A percentile compares a stretch with the other conserved stretches of the same genome.
These are phyloP conservation scores for Brachyistius frenatus DNA, from an alignment of 2,113 vertebrate species.

Conservation along the genomic window DNA sequence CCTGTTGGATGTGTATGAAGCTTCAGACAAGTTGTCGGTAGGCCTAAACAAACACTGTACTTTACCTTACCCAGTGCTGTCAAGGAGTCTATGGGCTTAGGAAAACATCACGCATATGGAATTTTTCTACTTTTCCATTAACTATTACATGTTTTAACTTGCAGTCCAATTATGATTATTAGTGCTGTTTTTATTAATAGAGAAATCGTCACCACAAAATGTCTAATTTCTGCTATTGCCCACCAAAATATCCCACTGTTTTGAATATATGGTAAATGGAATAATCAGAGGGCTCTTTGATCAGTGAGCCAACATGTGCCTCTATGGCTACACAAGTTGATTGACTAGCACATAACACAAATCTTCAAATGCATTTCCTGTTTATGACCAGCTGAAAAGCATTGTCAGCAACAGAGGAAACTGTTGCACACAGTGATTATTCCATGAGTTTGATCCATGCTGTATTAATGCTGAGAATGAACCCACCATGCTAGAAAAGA, in stretches of 20 bases:
- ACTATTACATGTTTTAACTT: conserved; percentile 58
- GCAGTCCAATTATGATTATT: conserved; percentile 66
- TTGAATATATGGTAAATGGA: conserved; percentile 49
- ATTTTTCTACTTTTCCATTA: conserved; percentile 65
- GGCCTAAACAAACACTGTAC: conserved; percentile 70
- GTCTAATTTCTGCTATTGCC: conserved; percentile 33
- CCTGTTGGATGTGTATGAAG: conserved; percentile 72
- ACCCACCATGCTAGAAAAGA: conserved; percentile 18
- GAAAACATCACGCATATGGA: conserved; percentile 58
- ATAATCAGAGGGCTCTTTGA: conserved; percentile 61
- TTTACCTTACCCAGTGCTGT: conserved; percentile 66
- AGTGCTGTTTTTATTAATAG: conserved; percentile 42
- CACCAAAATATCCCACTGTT: conserved; percentile 61
- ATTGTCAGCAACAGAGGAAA: conserved; percentile 2
- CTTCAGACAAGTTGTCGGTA: conserved; percentile 70
- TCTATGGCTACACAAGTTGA: conserved; percentile 50
- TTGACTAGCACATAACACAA: conserved; percentile 4
- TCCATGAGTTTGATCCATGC: conserved; percentile 2
- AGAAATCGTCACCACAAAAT: conserved; percentile 58
- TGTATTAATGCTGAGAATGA: conserved; percentile 2
- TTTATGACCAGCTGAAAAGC: conserved; percentile 32
- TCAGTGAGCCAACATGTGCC: conserved; percentile 38
- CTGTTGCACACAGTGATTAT: conserved; percentile 7
- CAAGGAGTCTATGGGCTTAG: conserved; percentile 58
- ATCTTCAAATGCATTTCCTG: conserved; percentile 52